These are phyloP conservation scores for Drosophila ustulata DNA, from an alignment of 2,888 invertebrate genomes.

Conservation along the genomic window DNA sequence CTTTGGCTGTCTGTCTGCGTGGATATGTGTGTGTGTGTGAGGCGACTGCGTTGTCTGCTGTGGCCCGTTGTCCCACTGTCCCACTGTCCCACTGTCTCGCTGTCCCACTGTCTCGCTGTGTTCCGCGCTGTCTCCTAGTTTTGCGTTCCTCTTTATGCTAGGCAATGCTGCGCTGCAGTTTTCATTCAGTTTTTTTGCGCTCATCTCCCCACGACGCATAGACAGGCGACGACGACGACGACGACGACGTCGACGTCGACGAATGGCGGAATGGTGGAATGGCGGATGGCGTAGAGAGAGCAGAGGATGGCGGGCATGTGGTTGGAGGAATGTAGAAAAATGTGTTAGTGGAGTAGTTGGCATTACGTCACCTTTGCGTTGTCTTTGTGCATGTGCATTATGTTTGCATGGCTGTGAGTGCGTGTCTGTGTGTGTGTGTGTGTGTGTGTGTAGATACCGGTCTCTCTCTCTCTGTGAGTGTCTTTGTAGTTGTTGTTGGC, in stretches of 20 bases:
- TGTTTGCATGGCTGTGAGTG: conserved; percentile 5
- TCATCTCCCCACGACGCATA: conserved; percentile 28
- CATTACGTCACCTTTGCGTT: conserved; percentile 84
- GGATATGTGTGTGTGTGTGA: conserved; percentile 23
- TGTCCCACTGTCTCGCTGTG: not conserved
- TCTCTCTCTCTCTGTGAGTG: conserved; percentile 13
- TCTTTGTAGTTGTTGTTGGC: not conserved
- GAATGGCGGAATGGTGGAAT: conserved; percentile 15
- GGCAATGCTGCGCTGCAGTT: conserved; percentile 54
- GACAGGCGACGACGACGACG: conserved; percentile 3
- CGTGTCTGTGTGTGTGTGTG: not conserved
- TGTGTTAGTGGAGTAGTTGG: conserved; percentile 85
- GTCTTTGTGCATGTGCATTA: conserved; percentile 9
- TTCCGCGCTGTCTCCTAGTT: conserved; percentile 28
- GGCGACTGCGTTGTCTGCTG: conserved; percentile 12
- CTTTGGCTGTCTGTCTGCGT: conserved; percentile 3
- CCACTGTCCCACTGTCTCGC: conserved; percentile 13
- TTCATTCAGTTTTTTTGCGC: conserved; percentile 52
- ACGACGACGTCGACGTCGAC: not conserved
- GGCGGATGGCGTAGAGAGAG: conserved; percentile 6
- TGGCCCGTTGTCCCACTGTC: conserved; percentile 13
- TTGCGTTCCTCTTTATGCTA: conserved; percentile 41
- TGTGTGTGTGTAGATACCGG: conserved; percentile 33
- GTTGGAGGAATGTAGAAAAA: conserved; percentile 84
- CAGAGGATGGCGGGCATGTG: conserved; percentile 38